Evolutionary conservation across 1,140 invertebrate species (phyloP), one percentile per base, ranked within the genome.

Genomic region (Drosophila varians): DNA sequence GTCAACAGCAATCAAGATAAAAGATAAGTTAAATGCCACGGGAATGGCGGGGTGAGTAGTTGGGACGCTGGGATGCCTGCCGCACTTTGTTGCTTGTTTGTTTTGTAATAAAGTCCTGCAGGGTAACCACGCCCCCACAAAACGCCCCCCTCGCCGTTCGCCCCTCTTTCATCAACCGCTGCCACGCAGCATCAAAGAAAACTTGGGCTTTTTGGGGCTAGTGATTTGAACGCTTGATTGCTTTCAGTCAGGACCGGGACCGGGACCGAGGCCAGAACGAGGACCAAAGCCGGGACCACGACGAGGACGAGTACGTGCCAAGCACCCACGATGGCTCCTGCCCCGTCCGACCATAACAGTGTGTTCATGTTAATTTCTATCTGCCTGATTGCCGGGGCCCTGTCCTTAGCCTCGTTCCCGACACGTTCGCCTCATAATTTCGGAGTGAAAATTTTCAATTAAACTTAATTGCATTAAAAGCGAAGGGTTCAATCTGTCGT

Each of bases 391-490:
- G 73, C 68, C 45, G 61, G 66, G 64, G 76, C 42, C 12, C 21
- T 49, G 43, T 14, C 31, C 23, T 34, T 52, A 68, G 66, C 66
- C 43, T 42, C 47, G 28, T 12, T 64, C 51, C 45, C 57, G 54
- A 77, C 82, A 87, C 82, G 82, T 87, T 87, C 77, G 69, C 36
- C 82, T 87, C 82, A 87, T 87, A 87, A 87, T 87, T 87, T 87
- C 26, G 64, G 82, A 87, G 82, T 87, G 82, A 82, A 87, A 87
- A 87, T 87, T 87, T 87, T 87, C 82, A 87, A 87, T 87, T 87
- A 87, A 87, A 88, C 82, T 82, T 87, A 87, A 87, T 87, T 87
- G 82, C 82, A 87, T 87, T 87, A 87, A 87, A 87, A 87, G 82
- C 82, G 77, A 87, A 87, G 82, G 82, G 82, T 87, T 87, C 82